phyloP scores from a whole-genome alignment of 2,797 vertebrate genomes.

The Gymnothorax javanicus region DNA sequence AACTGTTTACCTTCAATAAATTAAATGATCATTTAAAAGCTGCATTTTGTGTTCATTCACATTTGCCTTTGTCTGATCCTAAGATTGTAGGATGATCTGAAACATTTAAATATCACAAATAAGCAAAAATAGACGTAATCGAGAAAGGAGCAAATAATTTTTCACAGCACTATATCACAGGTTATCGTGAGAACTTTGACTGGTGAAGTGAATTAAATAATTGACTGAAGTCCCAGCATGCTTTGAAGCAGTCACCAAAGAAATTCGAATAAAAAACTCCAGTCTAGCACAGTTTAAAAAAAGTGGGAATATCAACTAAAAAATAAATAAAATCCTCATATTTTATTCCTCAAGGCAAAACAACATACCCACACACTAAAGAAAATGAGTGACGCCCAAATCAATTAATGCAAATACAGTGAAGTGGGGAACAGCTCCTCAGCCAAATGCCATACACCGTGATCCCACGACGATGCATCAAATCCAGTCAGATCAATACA shows the following conservation, averaged over 20 bases:
- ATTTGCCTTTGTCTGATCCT: too few species aligned
- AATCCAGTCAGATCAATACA: not conserved
- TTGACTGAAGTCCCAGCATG: not conserved
- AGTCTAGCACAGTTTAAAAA: not conserved
- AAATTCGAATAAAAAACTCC: not conserved
- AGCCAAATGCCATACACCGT: not conserved
- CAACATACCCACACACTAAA: not conserved
- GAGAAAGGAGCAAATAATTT: too few species aligned
- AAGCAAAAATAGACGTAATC: too few species aligned
- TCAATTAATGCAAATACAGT: conserved; percentile 29
- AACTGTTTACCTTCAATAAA: too few species aligned
- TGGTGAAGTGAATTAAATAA: not conserved
- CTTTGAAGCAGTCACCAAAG: not conserved
- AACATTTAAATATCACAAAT: too few species aligned
- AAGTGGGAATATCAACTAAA: conserved; percentile 13
- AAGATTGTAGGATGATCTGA: too few species aligned
- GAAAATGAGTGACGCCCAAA: not conserved
- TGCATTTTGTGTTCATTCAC: too few species aligned
- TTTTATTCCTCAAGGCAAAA: conserved; percentile 31
- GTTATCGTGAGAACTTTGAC: not conserved
- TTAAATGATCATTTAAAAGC: too few species aligned
- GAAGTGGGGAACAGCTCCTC: not conserved
- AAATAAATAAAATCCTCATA: not conserved
- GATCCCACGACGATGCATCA: not conserved
- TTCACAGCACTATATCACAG: too few species aligned